Evolutionary conservation across 2,797 vertebrate genomes (phyloP).

Genomic region (Cossypha niveicapilla): DNA sequence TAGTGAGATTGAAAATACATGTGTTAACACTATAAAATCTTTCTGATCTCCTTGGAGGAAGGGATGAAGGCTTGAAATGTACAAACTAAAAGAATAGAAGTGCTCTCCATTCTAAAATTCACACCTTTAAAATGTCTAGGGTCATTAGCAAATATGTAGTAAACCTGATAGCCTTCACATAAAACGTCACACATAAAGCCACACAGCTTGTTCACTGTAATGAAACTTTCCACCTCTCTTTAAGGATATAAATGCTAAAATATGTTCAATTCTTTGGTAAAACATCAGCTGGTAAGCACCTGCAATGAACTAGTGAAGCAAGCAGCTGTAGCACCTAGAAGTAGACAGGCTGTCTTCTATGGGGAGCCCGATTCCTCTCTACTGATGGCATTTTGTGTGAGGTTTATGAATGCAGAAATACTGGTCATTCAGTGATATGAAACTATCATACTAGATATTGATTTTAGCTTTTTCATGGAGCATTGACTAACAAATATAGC

Average conservation of each 20-base stretch:
- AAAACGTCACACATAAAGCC: not conserved
- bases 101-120: not conserved
- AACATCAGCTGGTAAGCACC: accelerated
- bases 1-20: not conserved
- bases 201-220: not conserved
- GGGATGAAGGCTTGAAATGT: not conserved
- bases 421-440: not conserved
- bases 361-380: not conserved
- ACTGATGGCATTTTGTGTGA: not conserved
- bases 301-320: not conserved
- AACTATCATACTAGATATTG: not conserved
- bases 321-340: not conserved
- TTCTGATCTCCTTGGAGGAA: not conserved
- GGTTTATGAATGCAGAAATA: not conserved
- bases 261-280: not conserved
- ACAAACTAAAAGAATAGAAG: not conserved
- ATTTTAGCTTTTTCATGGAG: not conserved
- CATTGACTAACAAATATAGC: not conserved
- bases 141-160: not conserved
- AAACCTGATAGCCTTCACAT: not conserved
- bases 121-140: not conserved
- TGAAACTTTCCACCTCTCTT: not conserved
- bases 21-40: not conserved
- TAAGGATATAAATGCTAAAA: not conserved
- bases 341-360: not conserved